Evolutionary conservation across 2,888 invertebrate species (phyloP).

Genomic region (Tinea trinotella): DNA sequence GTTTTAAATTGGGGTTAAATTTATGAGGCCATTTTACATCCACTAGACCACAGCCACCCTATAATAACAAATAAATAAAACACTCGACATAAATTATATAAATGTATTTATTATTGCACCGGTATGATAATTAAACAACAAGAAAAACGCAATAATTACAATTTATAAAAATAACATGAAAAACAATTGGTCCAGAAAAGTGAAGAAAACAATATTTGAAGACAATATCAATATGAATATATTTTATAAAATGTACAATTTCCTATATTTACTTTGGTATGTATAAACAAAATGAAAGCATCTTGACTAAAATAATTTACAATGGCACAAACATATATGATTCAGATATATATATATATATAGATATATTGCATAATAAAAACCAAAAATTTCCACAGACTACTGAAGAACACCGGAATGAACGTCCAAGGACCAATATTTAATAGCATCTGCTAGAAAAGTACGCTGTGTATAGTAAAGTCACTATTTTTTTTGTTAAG

Average conservation of each 20-base stretch:
- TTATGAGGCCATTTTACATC: no score
- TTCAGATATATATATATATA: not conserved
- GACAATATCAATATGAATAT: constrained; percentile 2
- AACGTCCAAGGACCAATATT: no score
- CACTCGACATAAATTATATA: not conserved
- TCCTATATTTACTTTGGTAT: constrained; percentile 13
- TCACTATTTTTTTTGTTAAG: no score
- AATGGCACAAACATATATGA: constrained; percentile 2
- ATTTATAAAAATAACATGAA: not conserved
- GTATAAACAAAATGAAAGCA: not conserved
- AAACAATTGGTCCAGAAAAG: not conserved
- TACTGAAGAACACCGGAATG: no score
- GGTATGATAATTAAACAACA: not conserved
- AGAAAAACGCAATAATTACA: not conserved
- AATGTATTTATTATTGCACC: constrained; percentile 13
- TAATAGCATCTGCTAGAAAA: no score
- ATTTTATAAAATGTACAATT: constrained; percentile 6
- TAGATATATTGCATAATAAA: not conserved
- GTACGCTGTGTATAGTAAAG: no score
- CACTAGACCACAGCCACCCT: no score
- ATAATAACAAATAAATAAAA: not conserved
- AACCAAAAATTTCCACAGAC: no score
- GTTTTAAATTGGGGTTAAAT: no score
- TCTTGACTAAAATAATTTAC: constrained; percentile 13
- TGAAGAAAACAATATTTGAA: not conserved